phyloP scores from a whole-genome alignment of 2,797 vertebrate species.

The Sebastiscus tertius region DNA sequence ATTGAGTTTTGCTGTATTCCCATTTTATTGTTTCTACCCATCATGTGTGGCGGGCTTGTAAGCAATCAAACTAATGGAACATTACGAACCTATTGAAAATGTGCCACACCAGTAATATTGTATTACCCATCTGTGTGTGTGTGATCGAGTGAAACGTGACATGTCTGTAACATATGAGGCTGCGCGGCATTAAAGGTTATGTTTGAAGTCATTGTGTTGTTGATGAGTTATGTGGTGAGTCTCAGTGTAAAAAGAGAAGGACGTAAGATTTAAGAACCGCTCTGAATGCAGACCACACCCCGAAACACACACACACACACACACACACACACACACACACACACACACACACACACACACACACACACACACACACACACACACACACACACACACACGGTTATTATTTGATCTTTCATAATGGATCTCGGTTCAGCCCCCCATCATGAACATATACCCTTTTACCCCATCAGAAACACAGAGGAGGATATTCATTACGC shows the following conservation, averaged over 20 bases:
- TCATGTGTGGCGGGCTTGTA: slow-evolving; percentile 62
- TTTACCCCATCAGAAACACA: slow-evolving; percentile 36
- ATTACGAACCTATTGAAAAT: slow-evolving; percentile 76
- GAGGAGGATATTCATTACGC: slow-evolving; percentile 14
- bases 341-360: not conserved
- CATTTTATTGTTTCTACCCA: slow-evolving; percentile 70
- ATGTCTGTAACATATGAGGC: slow-evolving; percentile 37
- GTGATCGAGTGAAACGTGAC: slow-evolving; percentile 56
- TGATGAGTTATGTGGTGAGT: slow-evolving; percentile 1
- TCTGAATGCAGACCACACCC: not conserved
- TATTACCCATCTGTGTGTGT: slow-evolving; percentile 60
- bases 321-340: not conserved
- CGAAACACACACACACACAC: not conserved
- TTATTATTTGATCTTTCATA: slow-evolving; percentile 10
- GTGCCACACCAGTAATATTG: slow-evolving; percentile 54
- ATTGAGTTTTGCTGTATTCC: slow-evolving; percentile 67
- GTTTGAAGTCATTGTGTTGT: slow-evolving; percentile 41
- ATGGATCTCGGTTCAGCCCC: slow-evolving; percentile 14
- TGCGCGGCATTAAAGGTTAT: slow-evolving; percentile 37
- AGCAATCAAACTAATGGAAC: slow-evolving; percentile 85
- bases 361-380: not conserved
- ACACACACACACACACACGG: not conserved
- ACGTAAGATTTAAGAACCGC: slow-evolving; percentile 44
- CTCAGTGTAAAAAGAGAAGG: slow-evolving; percentile 3
- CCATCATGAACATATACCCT: not conserved